These are phyloP conservation scores for Cryptoblepharus egeriae DNA, from an alignment of 2,797 vertebrate species.

Conservation along the genomic window DNA sequence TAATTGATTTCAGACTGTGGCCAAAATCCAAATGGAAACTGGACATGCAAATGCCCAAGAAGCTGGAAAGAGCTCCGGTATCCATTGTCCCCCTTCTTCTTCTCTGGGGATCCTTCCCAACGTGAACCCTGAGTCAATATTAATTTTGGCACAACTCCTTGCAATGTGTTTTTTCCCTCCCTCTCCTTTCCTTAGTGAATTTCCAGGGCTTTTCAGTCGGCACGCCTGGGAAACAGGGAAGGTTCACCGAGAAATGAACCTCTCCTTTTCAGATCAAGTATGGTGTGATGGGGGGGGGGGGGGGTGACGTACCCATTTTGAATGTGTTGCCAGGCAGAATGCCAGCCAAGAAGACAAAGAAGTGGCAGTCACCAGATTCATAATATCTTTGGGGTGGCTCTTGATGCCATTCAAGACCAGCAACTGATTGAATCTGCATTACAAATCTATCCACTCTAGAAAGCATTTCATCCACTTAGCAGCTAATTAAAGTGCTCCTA, in stretches of 20 bases:
- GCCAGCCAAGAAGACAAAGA: conserved; percentile 24
- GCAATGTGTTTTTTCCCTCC: too few relatives aligned
- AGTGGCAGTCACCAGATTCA: background rate
- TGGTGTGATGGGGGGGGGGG: background rate
- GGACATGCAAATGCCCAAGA: background rate
- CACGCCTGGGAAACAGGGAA: conserved; percentile 23
- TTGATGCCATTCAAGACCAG: background rate
- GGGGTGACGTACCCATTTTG: background rate
- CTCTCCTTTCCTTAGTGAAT: background rate
- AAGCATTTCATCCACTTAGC: conserved; percentile 2
- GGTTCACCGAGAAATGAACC: background rate
- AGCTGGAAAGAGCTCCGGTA: background rate
- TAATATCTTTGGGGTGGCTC: background rate
- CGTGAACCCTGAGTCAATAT: background rate
- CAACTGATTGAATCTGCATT: conserved; percentile 1
- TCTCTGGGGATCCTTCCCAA: background rate
- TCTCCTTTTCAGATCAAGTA: background rate
- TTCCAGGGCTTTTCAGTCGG: conserved; percentile 5
- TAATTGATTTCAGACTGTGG: background rate
- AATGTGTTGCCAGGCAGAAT: conserved; percentile 2
- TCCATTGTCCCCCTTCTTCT: background rate
- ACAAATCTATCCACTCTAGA: background rate
- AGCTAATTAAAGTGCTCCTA: conserved; percentile 10
- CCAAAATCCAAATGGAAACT: background rate
- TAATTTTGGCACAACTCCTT: background rate